Conservation (phyloP, 2,888 invertebrate species). For the Xylota segnis region DNA sequence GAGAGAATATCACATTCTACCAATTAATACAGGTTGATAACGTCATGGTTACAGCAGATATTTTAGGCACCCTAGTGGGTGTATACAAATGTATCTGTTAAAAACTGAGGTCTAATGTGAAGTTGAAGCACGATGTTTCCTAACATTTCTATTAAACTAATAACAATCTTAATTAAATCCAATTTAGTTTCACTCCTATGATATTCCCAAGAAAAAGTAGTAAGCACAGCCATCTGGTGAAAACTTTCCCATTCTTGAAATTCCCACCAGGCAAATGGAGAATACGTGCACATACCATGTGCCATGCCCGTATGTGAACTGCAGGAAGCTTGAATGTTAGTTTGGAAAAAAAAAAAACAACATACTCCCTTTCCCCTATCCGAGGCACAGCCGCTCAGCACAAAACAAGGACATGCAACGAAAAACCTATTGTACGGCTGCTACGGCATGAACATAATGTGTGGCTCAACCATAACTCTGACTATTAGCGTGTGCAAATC, state of each 20-base stretch:
- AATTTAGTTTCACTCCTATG: constrained; percentile 1
- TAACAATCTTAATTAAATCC: constrained; percentile 15
- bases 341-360: too few relatives aligned
- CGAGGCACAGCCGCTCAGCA: background rate
- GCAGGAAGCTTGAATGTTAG: background rate
- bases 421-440: constrained; percentile 15
- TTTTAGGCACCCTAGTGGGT: too few relatives aligned
- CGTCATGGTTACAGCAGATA: too few relatives aligned
- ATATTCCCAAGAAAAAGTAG: background rate
- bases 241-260: background rate
- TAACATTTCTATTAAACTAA: background rate
- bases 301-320: background rate
- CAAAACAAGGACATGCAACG: constrained; percentile 11
- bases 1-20: too few relatives aligned
- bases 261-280: too few relatives aligned
- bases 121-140: background rate
- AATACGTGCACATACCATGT: background rate
- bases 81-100: too few relatives aligned
- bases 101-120: too few relatives aligned
- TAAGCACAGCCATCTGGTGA: background rate
- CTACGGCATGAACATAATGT: constrained; percentile 13
- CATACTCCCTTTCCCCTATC: background rate
- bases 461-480: constrained; percentile 21
- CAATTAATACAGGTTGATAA: too few relatives aligned
- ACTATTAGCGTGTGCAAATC: constrained; percentile 24